phyloP scores from a whole-genome alignment of 2,888 invertebrate genomes.

The Pyrgus malvae region DNA sequence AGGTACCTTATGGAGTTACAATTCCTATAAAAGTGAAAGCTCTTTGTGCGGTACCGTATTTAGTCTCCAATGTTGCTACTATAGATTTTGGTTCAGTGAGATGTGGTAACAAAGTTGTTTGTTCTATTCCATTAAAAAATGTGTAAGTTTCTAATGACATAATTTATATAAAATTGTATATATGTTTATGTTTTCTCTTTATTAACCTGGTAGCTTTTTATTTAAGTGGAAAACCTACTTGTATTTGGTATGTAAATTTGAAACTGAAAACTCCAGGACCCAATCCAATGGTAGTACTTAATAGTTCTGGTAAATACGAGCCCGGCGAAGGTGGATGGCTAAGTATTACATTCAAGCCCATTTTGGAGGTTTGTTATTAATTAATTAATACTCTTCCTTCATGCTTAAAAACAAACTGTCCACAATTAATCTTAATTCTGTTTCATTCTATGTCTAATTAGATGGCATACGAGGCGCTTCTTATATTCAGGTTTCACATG shows the following conservation, averaged over 20 bases:
- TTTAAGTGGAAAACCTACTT: slow-evolving; percentile 79
- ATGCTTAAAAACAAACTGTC: background rate
- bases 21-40: slow-evolving; percentile 82
- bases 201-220: background rate
- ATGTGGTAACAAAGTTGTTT: slow-evolving; percentile 81
- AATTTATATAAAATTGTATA: background rate
- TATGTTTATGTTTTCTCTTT: background rate
- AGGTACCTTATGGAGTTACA: slow-evolving; percentile 82
- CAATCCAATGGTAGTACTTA: slow-evolving; percentile 58
- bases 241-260: slow-evolving; percentile 78
- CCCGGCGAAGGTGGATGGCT: slow-evolving; percentile 76
- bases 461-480: slow-evolving; percentile 65
- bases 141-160: slow-evolving; percentile 63
- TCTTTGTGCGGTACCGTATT: slow-evolving; percentile 80
- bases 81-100: slow-evolving; percentile 82
- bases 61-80: slow-evolving; percentile 61
- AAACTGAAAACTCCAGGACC: slow-evolving; percentile 53
- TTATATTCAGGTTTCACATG: slow-evolving; percentile 74
- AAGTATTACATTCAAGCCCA: slow-evolving; percentile 82
- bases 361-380: slow-evolving; percentile 52
- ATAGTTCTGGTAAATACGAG: slow-evolving; percentile 70
- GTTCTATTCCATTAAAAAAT: slow-evolving; percentile 79
- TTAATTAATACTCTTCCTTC: background rate
- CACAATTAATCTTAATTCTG: background rate
- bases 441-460: slow-evolving; percentile 35